Evolutionary conservation across 2,113 vertebrate species (phyloP).

Genomic region (Aptenodytes patagonicus): DNA sequence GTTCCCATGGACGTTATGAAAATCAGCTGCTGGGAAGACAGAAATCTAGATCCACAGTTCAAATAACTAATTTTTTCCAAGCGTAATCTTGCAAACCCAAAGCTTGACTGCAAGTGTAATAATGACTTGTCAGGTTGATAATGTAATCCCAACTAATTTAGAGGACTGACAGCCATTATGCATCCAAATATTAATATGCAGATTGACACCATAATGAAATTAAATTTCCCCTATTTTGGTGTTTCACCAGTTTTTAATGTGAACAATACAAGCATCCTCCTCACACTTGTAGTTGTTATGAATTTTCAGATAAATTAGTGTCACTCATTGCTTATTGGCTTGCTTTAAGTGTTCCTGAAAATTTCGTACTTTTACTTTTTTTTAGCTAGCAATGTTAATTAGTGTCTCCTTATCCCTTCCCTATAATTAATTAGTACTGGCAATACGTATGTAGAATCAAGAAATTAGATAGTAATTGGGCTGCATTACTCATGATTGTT

Average conservation of each 20-base stretch:
- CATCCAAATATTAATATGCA: not conserved
- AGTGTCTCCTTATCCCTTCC: not conserved
- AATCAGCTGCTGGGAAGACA: conserved; percentile 50
- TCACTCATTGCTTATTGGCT: not conserved
- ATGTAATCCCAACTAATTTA: not conserved
- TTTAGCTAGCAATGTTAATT: not conserved
- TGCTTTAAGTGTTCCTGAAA: not conserved
- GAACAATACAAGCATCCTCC: not conserved
- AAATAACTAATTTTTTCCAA: conserved; percentile 26
- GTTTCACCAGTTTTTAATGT: not conserved
- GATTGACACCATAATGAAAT: not conserved
- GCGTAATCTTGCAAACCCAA: not conserved
- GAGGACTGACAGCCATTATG: not conserved
- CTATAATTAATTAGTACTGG: not conserved
- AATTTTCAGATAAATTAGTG: not conserved
- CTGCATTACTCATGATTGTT: not conserved
- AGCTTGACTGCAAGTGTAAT: not conserved
- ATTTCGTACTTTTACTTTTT: not conserved
- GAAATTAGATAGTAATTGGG: conserved; percentile 2
- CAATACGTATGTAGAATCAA: not conserved
- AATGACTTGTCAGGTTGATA: not conserved
- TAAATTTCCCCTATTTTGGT: not conserved
- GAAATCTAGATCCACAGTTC: conserved; percentile 30
- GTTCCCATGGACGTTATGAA: conserved; percentile 63
- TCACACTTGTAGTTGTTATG: not conserved